Percentiles rank a stretch among this genome's conserved stretches.
These are phyloP conservation scores for Premnoplex brunnescens DNA, from an alignment of 2,797 vertebrate genomes.

Conservation along the genomic window DNA sequence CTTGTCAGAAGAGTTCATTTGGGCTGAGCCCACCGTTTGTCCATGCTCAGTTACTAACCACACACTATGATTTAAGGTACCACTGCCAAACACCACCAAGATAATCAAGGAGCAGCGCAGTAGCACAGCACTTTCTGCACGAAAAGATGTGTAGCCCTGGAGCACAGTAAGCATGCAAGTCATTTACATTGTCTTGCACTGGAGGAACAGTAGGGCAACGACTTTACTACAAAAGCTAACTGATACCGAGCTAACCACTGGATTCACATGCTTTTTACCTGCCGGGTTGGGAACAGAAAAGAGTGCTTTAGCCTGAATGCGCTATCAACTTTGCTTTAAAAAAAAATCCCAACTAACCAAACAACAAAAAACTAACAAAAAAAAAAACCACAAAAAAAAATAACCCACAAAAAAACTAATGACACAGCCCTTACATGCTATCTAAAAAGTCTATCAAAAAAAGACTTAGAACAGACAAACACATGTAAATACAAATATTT, in stretches of 20 bases:
- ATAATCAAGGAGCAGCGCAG: neutral
- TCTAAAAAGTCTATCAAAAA: neutral
- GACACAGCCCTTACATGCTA: neutral
- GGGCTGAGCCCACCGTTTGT: neutral
- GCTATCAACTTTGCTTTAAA: neutral
- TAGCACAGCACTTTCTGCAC: neutral
- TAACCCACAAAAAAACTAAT: neutral
- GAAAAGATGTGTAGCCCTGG: neutral
- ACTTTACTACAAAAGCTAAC: neutral
- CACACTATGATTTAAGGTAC: neutral
- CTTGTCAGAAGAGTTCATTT: neutral
- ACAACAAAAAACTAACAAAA: neutral
- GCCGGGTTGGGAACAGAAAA: neutral
- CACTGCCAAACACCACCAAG: neutral
- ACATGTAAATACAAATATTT: neutral
- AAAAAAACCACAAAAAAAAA: too few relatives aligned
- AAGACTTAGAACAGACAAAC: neutral
- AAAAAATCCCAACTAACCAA: too few relatives aligned
- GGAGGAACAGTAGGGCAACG: neutral
- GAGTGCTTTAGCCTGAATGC: neutral
- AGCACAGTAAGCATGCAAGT: neutral
- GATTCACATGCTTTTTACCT: neutral
- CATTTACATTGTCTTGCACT: neutral
- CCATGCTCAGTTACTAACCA: neutral
- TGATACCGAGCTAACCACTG: neutral